Evolutionary conservation across 1,140 invertebrate genomes (phyloP), one percentile per base, ranked within the genome.

Genomic region (Chlorops oryzae): DNA sequence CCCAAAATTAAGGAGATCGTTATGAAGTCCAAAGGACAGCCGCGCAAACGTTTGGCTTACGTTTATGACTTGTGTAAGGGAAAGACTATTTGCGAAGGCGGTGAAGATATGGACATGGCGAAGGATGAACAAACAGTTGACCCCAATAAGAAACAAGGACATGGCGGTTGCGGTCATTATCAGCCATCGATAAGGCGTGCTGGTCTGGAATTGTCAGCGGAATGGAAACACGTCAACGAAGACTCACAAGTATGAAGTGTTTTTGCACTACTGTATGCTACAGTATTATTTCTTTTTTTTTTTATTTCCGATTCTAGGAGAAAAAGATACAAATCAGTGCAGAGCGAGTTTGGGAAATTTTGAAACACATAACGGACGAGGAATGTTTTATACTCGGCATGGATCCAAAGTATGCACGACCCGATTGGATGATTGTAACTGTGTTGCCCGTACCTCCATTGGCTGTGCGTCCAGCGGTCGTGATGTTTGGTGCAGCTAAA

Each of bases 351-450:
- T 89, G 90, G 79, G 96, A 98, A 75, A 96, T 99, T 54, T 83
- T 99, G 12, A 96, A 96, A 73, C 87, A 93, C 59, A 98, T 99
- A 40, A 87, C 90, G 57, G 97, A 99, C 74, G 96, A 99, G 66
- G 96, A 99, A 64, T 95, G 92, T 55, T 86, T 90, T 52, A 88
- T 97, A 42, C 73, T 99, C 40, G 96, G 95, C 41, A 95, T 96
- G 90, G 92, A 96, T 70, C 90, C 91, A 0, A 91, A 92, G 70
- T 98, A 86, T 76, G 90, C 96, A 0, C 78, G 96, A 42, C 97
- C 97, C 12, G 96, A 99, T 78, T 99, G 96, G 96, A 98, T 99
- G 96, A 88, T 99, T 39, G 79, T 96, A 2, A 98, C 96, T 6
- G 93, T 97, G 4, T 74, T 99, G 44, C 96, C 97, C 6, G 97